phyloP scores from a whole-genome alignment of 2,888 invertebrate genomes.

The Dicranocentrus wangi region DNA sequence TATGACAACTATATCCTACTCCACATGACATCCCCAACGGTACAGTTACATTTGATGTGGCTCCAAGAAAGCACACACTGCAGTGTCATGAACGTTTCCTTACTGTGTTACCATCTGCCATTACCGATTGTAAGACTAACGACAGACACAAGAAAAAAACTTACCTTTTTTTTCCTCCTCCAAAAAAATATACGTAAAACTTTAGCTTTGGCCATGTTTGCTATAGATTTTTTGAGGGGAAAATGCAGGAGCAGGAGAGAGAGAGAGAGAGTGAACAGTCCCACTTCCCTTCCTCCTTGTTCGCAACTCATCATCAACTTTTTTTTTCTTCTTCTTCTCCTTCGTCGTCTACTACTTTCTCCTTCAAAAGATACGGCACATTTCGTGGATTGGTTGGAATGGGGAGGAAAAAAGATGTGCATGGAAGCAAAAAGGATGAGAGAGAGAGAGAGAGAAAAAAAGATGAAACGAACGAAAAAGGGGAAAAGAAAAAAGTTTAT shows the following conservation, averaged over 20 bases:
- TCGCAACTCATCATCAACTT: slow-evolving; percentile 58
- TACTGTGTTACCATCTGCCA: slow-evolving; percentile 13
- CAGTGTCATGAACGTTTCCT: slow-evolving; percentile 16
- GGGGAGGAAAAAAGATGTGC: slow-evolving; percentile 15
- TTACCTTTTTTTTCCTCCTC: slow-evolving; percentile 16
- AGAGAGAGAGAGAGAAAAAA: slow-evolving; percentile 9
- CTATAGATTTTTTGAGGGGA: not conserved
- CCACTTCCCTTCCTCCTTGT: slow-evolving; percentile 43
- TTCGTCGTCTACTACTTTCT: no score
- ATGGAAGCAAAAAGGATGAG: slow-evolving; percentile 35
- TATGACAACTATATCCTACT: no score
- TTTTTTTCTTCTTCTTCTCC: slow-evolving; percentile 33
- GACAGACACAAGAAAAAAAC: slow-evolving; percentile 41
- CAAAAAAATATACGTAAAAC: slow-evolving; percentile 1
- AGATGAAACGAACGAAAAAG: slow-evolving; percentile 37
- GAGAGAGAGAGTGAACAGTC: not conserved
- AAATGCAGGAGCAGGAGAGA: not conserved
- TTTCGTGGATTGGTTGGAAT: not conserved
- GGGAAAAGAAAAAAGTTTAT: slow-evolving; percentile 36
- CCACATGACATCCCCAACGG: slow-evolving; percentile 44
- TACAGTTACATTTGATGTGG: slow-evolving; percentile 49
- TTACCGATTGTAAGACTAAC: slow-evolving; percentile 35
- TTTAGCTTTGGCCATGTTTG: not conserved
- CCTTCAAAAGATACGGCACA: no score
- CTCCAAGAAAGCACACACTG: slow-evolving; percentile 6